Conservation (phyloP, 2,797 vertebrate species). For the Lagocephalus sceleratus region DNA sequence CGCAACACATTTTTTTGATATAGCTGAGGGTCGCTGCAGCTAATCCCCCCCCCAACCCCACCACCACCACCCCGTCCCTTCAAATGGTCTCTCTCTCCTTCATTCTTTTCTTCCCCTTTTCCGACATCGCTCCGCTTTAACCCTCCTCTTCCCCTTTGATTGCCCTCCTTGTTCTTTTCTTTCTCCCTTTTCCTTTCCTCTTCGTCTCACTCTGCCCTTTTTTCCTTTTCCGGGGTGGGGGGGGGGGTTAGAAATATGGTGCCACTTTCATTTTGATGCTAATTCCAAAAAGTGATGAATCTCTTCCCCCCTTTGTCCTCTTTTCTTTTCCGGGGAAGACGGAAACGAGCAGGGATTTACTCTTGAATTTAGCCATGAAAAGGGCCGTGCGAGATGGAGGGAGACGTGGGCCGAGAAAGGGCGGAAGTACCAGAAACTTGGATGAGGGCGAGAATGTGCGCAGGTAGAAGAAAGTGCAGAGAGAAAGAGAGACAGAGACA, state of each 20-base stretch:
- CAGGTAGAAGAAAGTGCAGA: constrained; percentile 20
- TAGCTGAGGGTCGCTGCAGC: constrained; percentile 77
- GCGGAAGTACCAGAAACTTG: constrained; percentile 40
- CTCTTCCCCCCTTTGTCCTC: constrained; percentile 75
- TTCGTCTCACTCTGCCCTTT: constrained; percentile 35
- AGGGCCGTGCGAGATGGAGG: constrained; percentile 18
- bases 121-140: constrained; percentile 52
- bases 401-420: constrained; percentile 6
- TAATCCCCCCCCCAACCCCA: constrained; percentile 83
- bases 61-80: too few species aligned
- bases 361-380: constrained; percentile 69
- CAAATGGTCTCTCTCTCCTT: constrained; percentile 69
- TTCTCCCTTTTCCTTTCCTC: constrained; percentile 56
- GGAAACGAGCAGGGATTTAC: constrained; percentile 65
- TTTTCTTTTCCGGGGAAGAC: constrained; percentile 65
- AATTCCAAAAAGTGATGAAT: constrained; percentile 84
- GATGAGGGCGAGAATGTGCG: constrained; percentile 21
- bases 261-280: constrained; percentile 83
- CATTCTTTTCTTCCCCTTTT: constrained; percentile 40
- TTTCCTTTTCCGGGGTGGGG: constrained; percentile 17
- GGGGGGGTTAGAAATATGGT: constrained; percentile 70
- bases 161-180: constrained; percentile 59
- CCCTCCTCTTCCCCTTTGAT: constrained; percentile 50
- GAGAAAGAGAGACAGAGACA: constrained; percentile 2
- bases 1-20: constrained; percentile 83